These are phyloP conservation scores for Anoplius nigerrimus DNA, from an alignment of 2,888 invertebrate species.

Conservation along the genomic window DNA sequence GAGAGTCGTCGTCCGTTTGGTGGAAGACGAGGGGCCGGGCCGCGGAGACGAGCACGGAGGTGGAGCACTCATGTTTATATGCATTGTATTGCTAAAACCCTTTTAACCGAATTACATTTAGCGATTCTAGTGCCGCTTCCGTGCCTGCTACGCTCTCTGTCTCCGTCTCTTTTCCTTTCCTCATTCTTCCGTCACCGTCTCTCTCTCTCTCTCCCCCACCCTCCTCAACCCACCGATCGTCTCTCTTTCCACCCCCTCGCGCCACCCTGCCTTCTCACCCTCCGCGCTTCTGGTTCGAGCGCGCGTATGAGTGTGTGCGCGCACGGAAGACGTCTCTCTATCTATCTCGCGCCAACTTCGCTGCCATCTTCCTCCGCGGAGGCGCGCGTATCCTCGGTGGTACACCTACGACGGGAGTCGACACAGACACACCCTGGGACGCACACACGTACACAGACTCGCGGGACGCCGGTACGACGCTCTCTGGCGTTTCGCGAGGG, in stretches of 20 bases:
- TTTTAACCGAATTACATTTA: slow-evolving; percentile 75
- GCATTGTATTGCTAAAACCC: slow-evolving; percentile 75
- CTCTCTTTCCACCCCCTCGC: slow-evolving; percentile 2
- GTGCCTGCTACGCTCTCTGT: slow-evolving; percentile 45
- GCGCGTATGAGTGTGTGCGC: too few relatives aligned
- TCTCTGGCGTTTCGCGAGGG: neutral
- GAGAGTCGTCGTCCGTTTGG: slow-evolving; percentile 24
- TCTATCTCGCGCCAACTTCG: slow-evolving; percentile 15
- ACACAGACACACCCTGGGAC: neutral
- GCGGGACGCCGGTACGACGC: slow-evolving; percentile 7
- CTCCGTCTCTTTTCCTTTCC: slow-evolving; percentile 7
- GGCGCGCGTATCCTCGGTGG: neutral
- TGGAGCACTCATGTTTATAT: slow-evolving; percentile 73
- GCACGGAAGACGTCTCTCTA: slow-evolving; percentile 24
- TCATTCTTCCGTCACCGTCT: slow-evolving; percentile 3
- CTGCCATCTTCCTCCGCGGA: neutral
- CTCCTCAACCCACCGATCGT: neutral
- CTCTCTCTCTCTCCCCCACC: neutral
- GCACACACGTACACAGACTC: too few relatives aligned
- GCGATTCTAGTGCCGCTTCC: slow-evolving; percentile 70
- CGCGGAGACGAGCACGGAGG: slow-evolving; percentile 56
- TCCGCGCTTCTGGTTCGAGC: slow-evolving; percentile 12
- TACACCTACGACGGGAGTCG: neutral
- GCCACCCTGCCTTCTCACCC: slow-evolving; percentile 14
- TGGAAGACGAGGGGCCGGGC: slow-evolving; percentile 46